Evolutionary conservation across 2,888 invertebrate species (phyloP).

Genomic region (Byasa hedistus): DNA sequence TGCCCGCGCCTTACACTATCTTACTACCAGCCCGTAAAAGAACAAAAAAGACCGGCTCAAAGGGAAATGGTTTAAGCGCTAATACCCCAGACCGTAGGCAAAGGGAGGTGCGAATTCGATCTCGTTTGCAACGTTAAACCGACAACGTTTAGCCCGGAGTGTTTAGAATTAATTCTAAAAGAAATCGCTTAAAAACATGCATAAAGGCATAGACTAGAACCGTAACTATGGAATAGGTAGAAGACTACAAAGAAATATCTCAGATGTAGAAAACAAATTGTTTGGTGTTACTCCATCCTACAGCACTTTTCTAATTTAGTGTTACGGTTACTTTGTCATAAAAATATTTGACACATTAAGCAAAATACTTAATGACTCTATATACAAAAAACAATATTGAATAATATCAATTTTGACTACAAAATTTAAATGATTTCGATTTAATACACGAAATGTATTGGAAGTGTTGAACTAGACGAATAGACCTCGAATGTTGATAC

Average conservation of each 20-base stretch:
- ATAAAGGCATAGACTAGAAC: not conserved
- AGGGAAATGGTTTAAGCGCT: constrained; percentile 45
- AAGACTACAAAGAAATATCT: too few relatives aligned
- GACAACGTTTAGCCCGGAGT: constrained; percentile 14
- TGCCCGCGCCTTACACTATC: constrained; percentile 59
- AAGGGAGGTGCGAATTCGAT: constrained; percentile 59
- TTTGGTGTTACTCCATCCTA: too few relatives aligned
- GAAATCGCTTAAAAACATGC: not conserved
- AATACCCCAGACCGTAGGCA: constrained; percentile 58
- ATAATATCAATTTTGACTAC: too few relatives aligned
- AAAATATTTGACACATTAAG: too few relatives aligned
- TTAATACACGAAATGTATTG: too few relatives aligned
- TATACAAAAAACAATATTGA: too few relatives aligned
- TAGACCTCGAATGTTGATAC: not conserved
- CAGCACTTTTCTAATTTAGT: too few relatives aligned
- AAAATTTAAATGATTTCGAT: too few relatives aligned
- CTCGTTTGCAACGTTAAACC: constrained; percentile 34
- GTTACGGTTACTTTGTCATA: too few relatives aligned
- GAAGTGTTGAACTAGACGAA: not conserved
- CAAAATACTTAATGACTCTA: too few relatives aligned
- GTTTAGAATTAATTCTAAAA: constrained; percentile 29
- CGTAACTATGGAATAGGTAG: not conserved
- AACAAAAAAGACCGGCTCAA: constrained; percentile 60
- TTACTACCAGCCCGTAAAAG: constrained; percentile 56
- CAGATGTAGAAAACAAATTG: too few relatives aligned